Evolutionary conservation across 2,888 invertebrate genomes (phyloP).

Genomic region (Thera britannica): DNA sequence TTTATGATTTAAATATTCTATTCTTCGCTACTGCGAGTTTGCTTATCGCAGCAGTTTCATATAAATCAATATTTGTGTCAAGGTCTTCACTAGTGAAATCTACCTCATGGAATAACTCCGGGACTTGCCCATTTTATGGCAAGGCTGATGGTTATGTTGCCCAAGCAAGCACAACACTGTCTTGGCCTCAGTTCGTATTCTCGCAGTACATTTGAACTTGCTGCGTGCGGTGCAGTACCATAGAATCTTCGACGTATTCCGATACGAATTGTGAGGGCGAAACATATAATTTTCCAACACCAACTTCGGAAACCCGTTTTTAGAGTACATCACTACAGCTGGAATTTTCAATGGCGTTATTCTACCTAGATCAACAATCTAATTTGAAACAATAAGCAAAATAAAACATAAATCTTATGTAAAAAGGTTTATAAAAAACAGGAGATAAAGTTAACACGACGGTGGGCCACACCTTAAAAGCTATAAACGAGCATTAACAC

Average conservation of each 20-base stretch:
- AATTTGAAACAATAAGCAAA: neutral
- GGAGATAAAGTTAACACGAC: neutral
- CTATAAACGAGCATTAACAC: conserved; percentile 7
- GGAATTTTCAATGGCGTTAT: conserved; percentile 35
- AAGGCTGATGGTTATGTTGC: conserved; percentile 62
- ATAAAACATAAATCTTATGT: conserved; percentile 9
- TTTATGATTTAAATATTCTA: neutral
- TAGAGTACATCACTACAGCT: conserved; percentile 39
- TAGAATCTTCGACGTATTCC: conserved; percentile 70
- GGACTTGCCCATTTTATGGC: neutral
- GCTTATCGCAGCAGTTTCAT: neutral
- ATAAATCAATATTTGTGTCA: neutral
- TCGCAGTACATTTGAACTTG: conserved; percentile 68
- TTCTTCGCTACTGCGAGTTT: neutral
- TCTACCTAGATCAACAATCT: conserved; percentile 5
- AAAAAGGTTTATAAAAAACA: conserved; percentile 6
- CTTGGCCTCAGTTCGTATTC: conserved; percentile 64
- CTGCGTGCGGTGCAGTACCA: conserved; percentile 76
- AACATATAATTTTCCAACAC: conserved; percentile 68
- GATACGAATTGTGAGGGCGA: conserved; percentile 77
- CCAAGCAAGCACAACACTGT: conserved; percentile 67
- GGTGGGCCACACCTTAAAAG: conserved; percentile 10
- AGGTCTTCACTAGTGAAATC: neutral
- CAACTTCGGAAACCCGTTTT: conserved; percentile 74
- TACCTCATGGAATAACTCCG: neutral